Conservation (phyloP, 1,140 invertebrate species). For the Camponotus floridanus region DNA sequence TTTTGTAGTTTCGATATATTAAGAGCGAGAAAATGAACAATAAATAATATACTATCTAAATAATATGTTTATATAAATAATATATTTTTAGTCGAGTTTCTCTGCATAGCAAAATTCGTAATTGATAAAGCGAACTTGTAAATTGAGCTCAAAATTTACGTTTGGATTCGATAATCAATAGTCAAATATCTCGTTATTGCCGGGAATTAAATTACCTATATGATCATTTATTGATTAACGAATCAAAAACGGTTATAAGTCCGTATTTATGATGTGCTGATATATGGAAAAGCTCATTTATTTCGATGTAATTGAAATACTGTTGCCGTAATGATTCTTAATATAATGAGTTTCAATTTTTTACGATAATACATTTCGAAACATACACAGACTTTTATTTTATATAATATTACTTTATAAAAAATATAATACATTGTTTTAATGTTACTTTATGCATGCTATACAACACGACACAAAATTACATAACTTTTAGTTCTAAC, state of each 20-base stretch:
- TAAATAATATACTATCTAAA: background rate
- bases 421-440: background rate
- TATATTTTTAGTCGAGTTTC: background rate
- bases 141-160: conserved; percentile 31
- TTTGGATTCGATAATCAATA: conserved; percentile 38
- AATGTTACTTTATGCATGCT: background rate
- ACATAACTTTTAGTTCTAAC: background rate
- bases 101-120: background rate
- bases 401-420: background rate
- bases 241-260: conserved; percentile 49
- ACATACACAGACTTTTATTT: background rate
- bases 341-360: background rate
- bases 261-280: background rate
- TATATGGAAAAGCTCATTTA: conserved; percentile 19
- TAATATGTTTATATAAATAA: background rate
- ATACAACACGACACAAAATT: background rate
- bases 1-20: background rate
- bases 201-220: conserved; percentile 44
- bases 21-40: background rate
- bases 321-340: background rate
- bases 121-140: background rate
- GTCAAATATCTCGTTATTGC: conserved; percentile 43
- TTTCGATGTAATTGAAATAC: conserved; percentile 1
- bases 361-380: background rate
- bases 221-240: conserved; percentile 43